A percentile compares a stretch with the other conserved stretches of the same genome.
Evolutionary conservation across 2,113 vertebrate species (phyloP).

Genomic region (Elaphurus davidianus): DNA sequence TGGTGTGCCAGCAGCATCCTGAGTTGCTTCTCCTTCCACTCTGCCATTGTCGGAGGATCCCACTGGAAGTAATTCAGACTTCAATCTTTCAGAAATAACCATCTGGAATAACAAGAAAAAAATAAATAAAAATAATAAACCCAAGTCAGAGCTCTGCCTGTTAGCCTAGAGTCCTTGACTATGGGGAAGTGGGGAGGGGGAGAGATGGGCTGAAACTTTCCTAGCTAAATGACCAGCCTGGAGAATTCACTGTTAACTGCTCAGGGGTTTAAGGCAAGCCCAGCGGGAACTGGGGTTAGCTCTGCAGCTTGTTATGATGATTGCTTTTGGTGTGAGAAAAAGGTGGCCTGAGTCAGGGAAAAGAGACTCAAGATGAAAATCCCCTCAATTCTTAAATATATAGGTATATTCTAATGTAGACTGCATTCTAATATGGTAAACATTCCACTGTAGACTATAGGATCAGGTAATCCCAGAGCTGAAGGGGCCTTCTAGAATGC

Average conservation of each 20-base stretch:
- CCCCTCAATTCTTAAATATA: constrained; percentile 69
- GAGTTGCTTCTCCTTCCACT: neutral
- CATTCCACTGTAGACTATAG: constrained; percentile 44
- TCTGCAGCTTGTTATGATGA: neutral
- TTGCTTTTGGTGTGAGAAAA: constrained; percentile 26
- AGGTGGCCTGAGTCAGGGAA: constrained; percentile 36
- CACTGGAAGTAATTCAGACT: constrained; percentile 58
- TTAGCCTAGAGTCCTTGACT: neutral
- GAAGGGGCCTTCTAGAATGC: neutral
- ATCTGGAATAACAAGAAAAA: constrained; percentile 51
- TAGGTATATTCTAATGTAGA: constrained; percentile 64
- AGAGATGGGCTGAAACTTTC: neutral
- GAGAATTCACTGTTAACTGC: neutral
- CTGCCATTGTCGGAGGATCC: constrained; percentile 40
- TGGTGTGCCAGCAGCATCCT: neutral
- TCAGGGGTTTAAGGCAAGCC: neutral
- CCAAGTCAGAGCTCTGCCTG: neutral
- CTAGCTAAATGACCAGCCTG: neutral
- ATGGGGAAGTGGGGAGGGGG: neutral
- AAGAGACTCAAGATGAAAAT: constrained; percentile 57
- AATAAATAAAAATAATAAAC: constrained; percentile 57
- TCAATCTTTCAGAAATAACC: constrained; percentile 13
- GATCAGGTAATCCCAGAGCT: constrained; percentile 50
- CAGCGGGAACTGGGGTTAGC: neutral
- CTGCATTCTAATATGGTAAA: constrained; percentile 53